Base-by-base conservation (phyloP, 2,113 vertebrate species). In the Callipepla californica region DNA sequence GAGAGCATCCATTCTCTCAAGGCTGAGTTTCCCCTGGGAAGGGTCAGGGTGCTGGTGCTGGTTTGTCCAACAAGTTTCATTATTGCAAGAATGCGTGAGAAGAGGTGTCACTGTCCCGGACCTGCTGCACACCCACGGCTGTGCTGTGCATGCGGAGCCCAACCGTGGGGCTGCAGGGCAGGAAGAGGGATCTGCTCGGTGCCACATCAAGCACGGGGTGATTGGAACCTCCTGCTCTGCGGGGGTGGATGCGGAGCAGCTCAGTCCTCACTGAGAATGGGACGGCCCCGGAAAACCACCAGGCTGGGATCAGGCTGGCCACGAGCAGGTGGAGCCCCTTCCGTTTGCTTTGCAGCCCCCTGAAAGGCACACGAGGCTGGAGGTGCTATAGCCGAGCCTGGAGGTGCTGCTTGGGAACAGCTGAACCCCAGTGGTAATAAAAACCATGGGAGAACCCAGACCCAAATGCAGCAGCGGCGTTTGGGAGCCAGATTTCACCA, bases 401-500 rank as follows among this genome's bases (percentile, higher is more conserved):
- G 6, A 69, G 58, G 16, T 28, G 62, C 42, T 28, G 79, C 65
- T 36, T 79, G 57, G 32, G 6, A n/a, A 45, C 81, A 59, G 72
- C 90, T 66, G 79, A 82, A 58, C 91, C 92, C 92, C 30, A 90
- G 65, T 28, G 76, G 9, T 82, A 81, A 92, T 87, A 89, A 70
- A 95, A 94, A 25, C 90, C 93, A 77, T n/a, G 16, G 51, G 91
- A 82, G 42, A 53, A 18, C 30, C 2, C 80, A 59, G 30, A 67
- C 75, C 87, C 70, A 1, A 66, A 79, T 2, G 85, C 65, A 3
- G 94, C 50, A 2, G 87, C 63, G 1, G 87, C 67, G 59, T 90
- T 95, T 93, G 92, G 92, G 85, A 95, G 93, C 88, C 93, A 94
- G 88, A 95, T 94, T 85, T 50, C 76, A 53, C 4, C 32, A 70